phyloP scores from a whole-genome alignment of 2,113 vertebrate species.

The Apteryx mantelli region DNA sequence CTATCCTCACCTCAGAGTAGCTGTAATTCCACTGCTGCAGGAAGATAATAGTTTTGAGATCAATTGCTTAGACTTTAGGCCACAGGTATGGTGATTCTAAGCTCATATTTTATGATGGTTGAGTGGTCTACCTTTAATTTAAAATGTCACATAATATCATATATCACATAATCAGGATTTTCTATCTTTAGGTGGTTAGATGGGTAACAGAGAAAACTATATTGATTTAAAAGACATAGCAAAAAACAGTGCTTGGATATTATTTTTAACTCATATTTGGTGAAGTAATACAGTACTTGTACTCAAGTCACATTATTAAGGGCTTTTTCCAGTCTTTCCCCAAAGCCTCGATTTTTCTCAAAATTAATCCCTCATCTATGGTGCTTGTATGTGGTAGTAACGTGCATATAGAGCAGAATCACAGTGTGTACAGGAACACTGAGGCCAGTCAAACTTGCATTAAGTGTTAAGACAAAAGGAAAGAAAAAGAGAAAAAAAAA shows the following conservation, averaged over 20 bases:
- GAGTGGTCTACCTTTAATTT: not conserved
- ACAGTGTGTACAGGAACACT: not conserved
- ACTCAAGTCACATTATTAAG: not conserved
- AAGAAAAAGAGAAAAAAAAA: not conserved
- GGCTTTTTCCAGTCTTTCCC: not conserved
- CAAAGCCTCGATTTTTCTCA: not conserved
- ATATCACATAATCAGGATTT: not conserved
- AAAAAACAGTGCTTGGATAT: not conserved
- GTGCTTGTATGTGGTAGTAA: not conserved
- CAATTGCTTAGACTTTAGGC: slow-evolving; percentile 20
- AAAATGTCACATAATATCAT: not conserved
- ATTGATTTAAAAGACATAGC: not conserved
- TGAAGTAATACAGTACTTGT: not conserved
- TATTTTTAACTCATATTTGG: not conserved
- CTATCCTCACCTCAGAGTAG: slow-evolving; percentile 26
- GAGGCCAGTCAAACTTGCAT: not conserved
- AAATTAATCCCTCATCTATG: not conserved
- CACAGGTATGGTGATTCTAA: slow-evolving; percentile 10
- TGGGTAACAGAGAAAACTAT: not conserved
- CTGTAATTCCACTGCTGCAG: slow-evolving; percentile 25
- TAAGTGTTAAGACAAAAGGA: not conserved
- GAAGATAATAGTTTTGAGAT: slow-evolving; percentile 60
- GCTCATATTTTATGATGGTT: slow-evolving; percentile 2
- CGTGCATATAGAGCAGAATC: not conserved
- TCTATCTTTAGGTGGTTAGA: not conserved